phyloP scores from a whole-genome alignment of 2,888 invertebrate species.

The Linyphia triangularis region DNA sequence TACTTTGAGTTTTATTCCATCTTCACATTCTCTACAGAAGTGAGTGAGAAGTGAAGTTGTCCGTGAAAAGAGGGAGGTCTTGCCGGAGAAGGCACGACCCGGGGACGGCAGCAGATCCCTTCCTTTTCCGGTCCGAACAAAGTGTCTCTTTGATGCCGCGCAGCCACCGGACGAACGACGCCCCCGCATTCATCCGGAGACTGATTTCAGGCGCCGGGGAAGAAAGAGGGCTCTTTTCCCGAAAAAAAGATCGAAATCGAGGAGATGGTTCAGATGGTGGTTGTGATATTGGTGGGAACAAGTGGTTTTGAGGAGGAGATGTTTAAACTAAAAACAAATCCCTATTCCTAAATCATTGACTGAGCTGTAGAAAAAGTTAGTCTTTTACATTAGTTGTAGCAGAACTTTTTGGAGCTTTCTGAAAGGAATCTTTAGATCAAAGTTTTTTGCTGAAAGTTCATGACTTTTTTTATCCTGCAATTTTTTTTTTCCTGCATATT shows the following conservation, averaged over 20 bases:
- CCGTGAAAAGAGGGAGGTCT: neutral
- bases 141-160: neutral
- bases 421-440: too few species aligned
- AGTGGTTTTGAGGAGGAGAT: neutral
- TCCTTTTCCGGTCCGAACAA: neutral
- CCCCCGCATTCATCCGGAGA: neutral
- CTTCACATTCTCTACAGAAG: neutral
- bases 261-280: too few species aligned
- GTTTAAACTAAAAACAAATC: too few species aligned
- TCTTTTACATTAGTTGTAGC: too few species aligned
- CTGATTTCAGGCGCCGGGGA: neutral
- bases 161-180: neutral
- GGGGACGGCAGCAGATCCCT: neutral
- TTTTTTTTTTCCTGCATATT: too few species aligned
- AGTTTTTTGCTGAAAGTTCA: too few species aligned
- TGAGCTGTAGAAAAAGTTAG: too few species aligned
- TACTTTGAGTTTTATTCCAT: neutral
- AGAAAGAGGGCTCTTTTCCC: too few species aligned
- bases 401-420: too few species aligned
- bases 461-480: too few species aligned
- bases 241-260: too few species aligned
- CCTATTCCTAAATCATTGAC: too few species aligned
- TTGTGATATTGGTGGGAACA: neutral
- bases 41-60: neutral
- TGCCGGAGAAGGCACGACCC: neutral